phyloP scores from a whole-genome alignment of 2,797 vertebrate species.

The Notoglanidium macrostoma region DNA sequence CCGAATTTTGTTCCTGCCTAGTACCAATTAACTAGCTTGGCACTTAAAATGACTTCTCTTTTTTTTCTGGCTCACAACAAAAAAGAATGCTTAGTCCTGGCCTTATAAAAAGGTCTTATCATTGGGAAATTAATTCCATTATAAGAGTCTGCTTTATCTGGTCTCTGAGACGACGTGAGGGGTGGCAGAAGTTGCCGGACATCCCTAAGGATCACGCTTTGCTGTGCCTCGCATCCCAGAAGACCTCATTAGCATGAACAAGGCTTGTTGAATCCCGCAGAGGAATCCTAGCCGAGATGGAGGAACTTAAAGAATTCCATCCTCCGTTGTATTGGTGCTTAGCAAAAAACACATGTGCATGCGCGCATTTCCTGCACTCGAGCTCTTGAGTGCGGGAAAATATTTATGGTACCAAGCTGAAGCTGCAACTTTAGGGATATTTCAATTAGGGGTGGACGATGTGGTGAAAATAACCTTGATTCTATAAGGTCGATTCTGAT shows the following conservation, averaged over 20 bases:
- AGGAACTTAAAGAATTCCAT: constrained; percentile 60
- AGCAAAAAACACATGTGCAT: not conserved
- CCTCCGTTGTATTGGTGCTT: constrained; percentile 1
- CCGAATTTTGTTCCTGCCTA: not conserved
- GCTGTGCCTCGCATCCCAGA: constrained; percentile 56
- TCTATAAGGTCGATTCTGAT: not conserved
- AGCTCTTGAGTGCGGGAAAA: not conserved
- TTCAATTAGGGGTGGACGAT: not conserved
- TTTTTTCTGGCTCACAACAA: not conserved
- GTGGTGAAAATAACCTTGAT: not conserved
- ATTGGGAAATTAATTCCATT: constrained; percentile 67
- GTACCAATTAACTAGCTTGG: not conserved
- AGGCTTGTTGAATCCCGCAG: constrained; percentile 53
- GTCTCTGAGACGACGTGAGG: constrained; percentile 42
- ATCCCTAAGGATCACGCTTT: constrained; percentile 65
- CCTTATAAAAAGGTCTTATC: constrained; percentile 58
- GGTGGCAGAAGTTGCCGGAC: constrained; percentile 55
- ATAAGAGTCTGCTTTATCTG: constrained; percentile 61
- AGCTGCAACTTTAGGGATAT: not conserved
- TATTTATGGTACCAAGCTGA: not conserved
- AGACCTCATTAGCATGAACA: constrained; percentile 76
- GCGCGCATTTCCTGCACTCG: not conserved
- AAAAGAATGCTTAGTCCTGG: constrained; percentile 49
- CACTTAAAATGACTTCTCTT: not conserved
- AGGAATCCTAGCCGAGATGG: constrained; percentile 57